Percentiles rank a stretch among this genome's conserved stretches.
These are phyloP conservation scores for Lordiphosa mommai DNA, from an alignment of 1,140 invertebrate genomes.

Conservation along the genomic window DNA sequence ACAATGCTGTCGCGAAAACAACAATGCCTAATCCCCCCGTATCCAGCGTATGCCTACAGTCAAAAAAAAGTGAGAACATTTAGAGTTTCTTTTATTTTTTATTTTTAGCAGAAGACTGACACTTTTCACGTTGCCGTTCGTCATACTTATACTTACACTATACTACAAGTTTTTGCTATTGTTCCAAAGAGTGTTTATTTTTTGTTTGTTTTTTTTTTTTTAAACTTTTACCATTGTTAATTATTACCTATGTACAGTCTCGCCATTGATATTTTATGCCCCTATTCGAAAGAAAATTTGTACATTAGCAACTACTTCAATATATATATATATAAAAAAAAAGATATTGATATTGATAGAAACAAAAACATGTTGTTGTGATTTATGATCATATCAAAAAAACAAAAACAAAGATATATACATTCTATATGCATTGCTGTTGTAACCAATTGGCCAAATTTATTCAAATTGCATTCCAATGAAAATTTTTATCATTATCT, in stretches of 20 bases:
- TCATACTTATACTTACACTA: constrained; percentile 29
- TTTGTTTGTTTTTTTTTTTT: constrained; percentile 34
- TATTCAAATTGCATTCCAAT: constrained; percentile 60
- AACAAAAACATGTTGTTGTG: constrained; percentile 63
- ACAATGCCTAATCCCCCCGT: constrained; percentile 64
- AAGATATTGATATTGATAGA: constrained; percentile 47
- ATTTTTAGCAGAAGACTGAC: constrained; percentile 74
- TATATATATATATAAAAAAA: neutral
- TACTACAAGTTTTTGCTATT: constrained; percentile 56
- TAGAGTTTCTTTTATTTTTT: too few species aligned
- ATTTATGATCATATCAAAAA: constrained; percentile 74
- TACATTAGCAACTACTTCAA: constrained; percentile 40
- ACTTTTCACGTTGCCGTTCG: constrained; percentile 72
- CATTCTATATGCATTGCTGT: constrained; percentile 43
- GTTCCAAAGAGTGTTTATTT: constrained; percentile 62
- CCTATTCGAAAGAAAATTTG: constrained; percentile 43
- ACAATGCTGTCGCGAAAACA: constrained; percentile 79
- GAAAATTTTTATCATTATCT: constrained; percentile 36
- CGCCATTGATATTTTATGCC: constrained; percentile 54
- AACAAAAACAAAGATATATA: constrained; percentile 25
- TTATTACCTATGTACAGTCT: constrained; percentile 62
- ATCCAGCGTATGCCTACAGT: constrained; percentile 48
- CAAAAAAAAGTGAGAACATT: too few species aligned
- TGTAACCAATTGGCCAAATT: constrained; percentile 65
- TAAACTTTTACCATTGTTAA: constrained; percentile 56